Evolutionary conservation across 2,113 vertebrate species (phyloP), one percentile per base, ranked within the genome.

Genomic region (Butorides virescens): DNA sequence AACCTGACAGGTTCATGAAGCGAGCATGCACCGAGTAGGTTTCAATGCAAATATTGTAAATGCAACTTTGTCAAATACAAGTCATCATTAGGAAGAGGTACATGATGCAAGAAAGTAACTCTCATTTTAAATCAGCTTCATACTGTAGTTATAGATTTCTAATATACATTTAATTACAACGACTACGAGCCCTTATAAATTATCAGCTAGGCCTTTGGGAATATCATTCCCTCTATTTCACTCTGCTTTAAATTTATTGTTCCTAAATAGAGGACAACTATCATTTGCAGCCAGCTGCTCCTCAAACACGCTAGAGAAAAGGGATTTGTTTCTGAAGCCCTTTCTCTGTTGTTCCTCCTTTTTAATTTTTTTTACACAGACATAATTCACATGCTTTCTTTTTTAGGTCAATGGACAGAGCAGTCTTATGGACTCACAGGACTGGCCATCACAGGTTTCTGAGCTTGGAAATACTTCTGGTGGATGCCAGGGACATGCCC

Each of bases 241-340:
- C 49, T 76, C 50, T 73, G 59, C 29, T 86, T 93, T 90, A 93
- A 93, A 90, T 90, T 88, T 83, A 96, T 90, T 90, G 55, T 53
- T 93, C 82, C 86, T 80, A 96, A 88, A 92, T 59, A 77, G 72
- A 84, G 22, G 34, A 94, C 74, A 86, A 95, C 62, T 82, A 95
- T 79, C 29, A 83, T 66, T 71, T 83, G 61, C 55, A 81, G 27
- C 50, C 88, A 93, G 52, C 63, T 95, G 91, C 56, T 95, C 29
- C 76, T 88, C 55, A 84, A 90, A 67, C 30, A 55, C 34, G 34
- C 34, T 58, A 11, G 1, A 80, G 68, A 84, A 90, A 92, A 3
- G 1, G 19, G 18, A 36, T 84, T 84, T 84, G 5, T 61, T 92
- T 77, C 91, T 56, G 65, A 58, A 81, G 47, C 29, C 50, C 13